Evolutionary conservation across 2,888 invertebrate species (phyloP).

Genomic region (Sipha maydis): DNA sequence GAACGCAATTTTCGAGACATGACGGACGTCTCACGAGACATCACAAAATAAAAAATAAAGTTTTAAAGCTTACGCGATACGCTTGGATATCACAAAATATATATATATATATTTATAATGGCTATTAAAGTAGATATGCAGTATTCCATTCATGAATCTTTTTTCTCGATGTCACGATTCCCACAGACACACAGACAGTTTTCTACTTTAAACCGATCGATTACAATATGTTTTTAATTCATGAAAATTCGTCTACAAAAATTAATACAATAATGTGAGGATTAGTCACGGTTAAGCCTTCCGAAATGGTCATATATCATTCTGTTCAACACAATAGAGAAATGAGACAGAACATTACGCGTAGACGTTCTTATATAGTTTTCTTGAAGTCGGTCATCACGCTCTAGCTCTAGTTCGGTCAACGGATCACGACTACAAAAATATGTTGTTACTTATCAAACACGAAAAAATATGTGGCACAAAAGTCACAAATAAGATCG

Average conservation of each 20-base stretch:
- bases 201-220: background rate
- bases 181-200: background rate
- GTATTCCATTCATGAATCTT: background rate
- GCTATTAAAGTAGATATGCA: too few relatives aligned
- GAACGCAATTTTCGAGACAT: background rate
- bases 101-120: background rate
- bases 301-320: slow-evolving; percentile 8
- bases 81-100: background rate
- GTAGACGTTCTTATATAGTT: background rate
- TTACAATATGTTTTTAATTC: slow-evolving; percentile 13
- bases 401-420: slow-evolving; percentile 5
- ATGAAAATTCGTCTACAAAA: background rate
- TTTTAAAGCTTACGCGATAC: background rate
- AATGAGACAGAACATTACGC: background rate
- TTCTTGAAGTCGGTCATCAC: slow-evolving; percentile 16
- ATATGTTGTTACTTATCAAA: background rate
- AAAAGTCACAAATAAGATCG: background rate
- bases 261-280: background rate
- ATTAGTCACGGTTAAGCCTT: slow-evolving; percentile 22
- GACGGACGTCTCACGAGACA: background rate
- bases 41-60: background rate
- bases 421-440: slow-evolving; percentile 12
- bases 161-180: background rate
- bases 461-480: slow-evolving; percentile 12
- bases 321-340: background rate